Conservation (phyloP, 2,113 vertebrate species). For the Ciconia maguari region DNA sequence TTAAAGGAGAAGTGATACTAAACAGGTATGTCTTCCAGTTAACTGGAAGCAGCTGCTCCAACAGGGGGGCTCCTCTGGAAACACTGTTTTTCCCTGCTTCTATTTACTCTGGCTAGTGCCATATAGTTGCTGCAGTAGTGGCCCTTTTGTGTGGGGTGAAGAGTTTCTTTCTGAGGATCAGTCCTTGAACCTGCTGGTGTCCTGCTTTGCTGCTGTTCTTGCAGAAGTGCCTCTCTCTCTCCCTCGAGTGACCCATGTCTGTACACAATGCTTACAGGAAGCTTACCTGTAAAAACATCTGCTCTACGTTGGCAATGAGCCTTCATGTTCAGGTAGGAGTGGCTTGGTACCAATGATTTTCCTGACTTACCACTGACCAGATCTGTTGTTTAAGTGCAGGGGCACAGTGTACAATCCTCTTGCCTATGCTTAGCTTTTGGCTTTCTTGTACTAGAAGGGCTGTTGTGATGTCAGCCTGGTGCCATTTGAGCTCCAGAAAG, state of each 20-base stretch:
- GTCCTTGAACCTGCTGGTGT: background rate
- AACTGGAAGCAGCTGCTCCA: background rate
- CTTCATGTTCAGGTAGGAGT: background rate
- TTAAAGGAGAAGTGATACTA: background rate
- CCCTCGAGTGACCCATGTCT: background rate
- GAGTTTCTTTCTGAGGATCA: background rate
- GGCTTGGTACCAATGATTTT: background rate
- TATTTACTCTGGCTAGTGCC: background rate
- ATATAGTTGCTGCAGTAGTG: background rate
- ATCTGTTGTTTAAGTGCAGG: too few species aligned
- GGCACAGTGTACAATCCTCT: background rate
- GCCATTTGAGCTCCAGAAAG: background rate
- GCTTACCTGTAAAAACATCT: background rate
- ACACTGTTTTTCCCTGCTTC: background rate
- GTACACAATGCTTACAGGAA: background rate
- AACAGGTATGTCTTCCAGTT: background rate
- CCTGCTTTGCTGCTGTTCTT: background rate
- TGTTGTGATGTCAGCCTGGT: background rate
- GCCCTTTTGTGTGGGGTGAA: background rate
- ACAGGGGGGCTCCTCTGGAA: background rate
- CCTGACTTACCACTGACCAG: background rate
- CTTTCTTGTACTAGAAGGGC: background rate
- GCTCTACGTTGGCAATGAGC: background rate
- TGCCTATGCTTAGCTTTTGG: background rate
- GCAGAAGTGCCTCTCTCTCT: background rate